Percentiles rank a stretch among this genome's conserved stretches.
phyloP scores from a whole-genome alignment of 2,888 invertebrate genomes.

The Erebia ligea region DNA sequence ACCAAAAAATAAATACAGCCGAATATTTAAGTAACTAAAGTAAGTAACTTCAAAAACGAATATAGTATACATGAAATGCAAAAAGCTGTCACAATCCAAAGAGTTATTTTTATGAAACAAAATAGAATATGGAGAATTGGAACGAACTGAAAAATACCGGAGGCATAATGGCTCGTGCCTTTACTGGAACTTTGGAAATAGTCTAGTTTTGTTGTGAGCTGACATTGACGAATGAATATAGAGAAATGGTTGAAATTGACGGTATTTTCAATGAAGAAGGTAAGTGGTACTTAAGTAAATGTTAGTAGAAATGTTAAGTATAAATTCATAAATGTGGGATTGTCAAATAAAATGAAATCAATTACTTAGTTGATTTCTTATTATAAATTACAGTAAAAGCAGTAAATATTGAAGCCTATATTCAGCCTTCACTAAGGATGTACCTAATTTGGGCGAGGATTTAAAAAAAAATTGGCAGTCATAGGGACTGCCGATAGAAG shows the following conservation, averaged over 20 bases:
- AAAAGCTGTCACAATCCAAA: conserved; percentile 8
- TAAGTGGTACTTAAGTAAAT: not conserved
- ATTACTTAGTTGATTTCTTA: no score
- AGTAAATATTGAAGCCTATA: no score
- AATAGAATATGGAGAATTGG: conserved; percentile 34
- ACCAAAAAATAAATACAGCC: not conserved
- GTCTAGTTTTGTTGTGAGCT: conserved; percentile 32
- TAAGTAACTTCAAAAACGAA: no score
- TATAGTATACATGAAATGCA: not conserved
- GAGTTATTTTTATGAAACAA: conserved; percentile 29
- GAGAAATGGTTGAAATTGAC: conserved; percentile 2
- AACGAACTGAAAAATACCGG: conserved; percentile 33
- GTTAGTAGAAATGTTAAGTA: not conserved
- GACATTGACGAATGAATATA: conserved; percentile 31
- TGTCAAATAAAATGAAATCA: no score
- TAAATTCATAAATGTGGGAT: no score
- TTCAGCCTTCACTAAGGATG: no score
- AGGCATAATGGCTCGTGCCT: conserved; percentile 26
- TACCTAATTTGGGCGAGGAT: no score
- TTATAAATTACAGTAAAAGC: no score
- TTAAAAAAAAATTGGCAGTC: no score
- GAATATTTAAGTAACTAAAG: no score
- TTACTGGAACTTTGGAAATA: conserved; percentile 34
- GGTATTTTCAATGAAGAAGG: not conserved
- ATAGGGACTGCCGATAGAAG: no score